Evolutionary conservation across 2,797 vertebrate species (phyloP).

Genomic region (Onychomys leucogaster): DNA sequence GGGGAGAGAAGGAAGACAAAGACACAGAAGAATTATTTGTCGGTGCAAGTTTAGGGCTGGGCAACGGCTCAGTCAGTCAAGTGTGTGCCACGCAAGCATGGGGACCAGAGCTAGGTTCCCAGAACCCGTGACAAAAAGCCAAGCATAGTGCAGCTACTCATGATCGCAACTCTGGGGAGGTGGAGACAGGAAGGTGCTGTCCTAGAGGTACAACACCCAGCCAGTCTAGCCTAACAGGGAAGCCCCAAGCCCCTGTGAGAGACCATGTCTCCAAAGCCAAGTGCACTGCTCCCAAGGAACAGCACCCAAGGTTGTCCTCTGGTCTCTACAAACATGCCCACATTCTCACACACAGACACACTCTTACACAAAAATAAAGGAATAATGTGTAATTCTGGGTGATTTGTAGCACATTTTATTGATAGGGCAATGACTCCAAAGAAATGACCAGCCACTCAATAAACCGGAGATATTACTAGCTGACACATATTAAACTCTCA

Average conservation of each 20-base stretch:
- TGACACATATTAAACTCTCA: background rate
- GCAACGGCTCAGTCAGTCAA: background rate
- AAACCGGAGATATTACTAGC: background rate
- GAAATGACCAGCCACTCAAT: background rate
- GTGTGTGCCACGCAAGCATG: background rate
- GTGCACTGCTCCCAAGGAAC: background rate
- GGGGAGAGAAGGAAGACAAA: slow-evolving; percentile 29
- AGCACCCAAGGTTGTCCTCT: too few species aligned
- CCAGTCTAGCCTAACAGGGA: background rate
- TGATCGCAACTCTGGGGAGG: background rate
- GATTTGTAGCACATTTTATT: background rate
- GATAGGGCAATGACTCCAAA: background rate
- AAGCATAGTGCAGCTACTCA: background rate
- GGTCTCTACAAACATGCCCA: background rate
- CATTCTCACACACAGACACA: background rate
- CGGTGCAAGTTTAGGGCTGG: slow-evolving; percentile 4
- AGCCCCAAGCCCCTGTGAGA: background rate
- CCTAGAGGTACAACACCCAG: background rate
- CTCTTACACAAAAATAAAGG: background rate
- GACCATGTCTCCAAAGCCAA: background rate
- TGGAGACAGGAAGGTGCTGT: background rate
- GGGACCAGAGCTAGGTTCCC: too few species aligned
- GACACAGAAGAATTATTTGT: background rate
- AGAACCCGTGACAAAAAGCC: background rate
- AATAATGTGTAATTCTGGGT: background rate